Evolutionary conservation across 2,113 vertebrate species (phyloP), one percentile per base, ranked within the genome.

Genomic region (Chaetura pelagica): DNA sequence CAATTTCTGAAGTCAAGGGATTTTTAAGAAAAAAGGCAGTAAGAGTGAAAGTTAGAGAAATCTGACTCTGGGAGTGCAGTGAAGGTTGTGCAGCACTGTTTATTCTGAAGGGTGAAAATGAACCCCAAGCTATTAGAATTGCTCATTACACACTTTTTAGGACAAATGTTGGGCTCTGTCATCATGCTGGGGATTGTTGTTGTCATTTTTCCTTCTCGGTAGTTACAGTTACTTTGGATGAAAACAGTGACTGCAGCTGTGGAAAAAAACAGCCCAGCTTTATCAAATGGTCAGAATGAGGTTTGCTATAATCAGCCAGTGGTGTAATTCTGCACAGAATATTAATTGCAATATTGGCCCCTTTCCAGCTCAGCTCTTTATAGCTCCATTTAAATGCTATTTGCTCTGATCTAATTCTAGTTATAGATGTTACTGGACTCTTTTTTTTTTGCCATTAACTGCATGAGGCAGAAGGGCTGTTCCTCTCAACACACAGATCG

Each of bases 381-480:
- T 87, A 64, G 75, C 69, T 62, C 76, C 73, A 16, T 42, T 71
- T 73, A 64, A 84, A 38, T 2, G 26, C 34, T 17, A 0, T 58
- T 91, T 90, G 72, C 59, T 90, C 88, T 76, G 87, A 82, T 82
- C 64, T 88, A 64, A 88, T 14, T 6, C 71, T 10, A 15, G 61
- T 51, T 68, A 6, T 7, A 54, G 82, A 82, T 34, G 63, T 72
- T 35, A 18, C 40, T 22, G 55, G 58, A 34, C 42, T 55, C 22
- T 46, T 49, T 49, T 51, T 51, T 64, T 48, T 81, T 44, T 84
- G 48, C 87, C 54, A 30, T 74, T 44, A 66, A 55, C 42, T 68
- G 52, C 44, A 29, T 81, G 94, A 93, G 76, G 57, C 88, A 94
- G 72, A 55, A 87, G 90, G 79, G 82, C 83, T 72, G 91, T 8